Conservation (phyloP, 2,888 invertebrate species). For the Brenthis daphne region DNA sequence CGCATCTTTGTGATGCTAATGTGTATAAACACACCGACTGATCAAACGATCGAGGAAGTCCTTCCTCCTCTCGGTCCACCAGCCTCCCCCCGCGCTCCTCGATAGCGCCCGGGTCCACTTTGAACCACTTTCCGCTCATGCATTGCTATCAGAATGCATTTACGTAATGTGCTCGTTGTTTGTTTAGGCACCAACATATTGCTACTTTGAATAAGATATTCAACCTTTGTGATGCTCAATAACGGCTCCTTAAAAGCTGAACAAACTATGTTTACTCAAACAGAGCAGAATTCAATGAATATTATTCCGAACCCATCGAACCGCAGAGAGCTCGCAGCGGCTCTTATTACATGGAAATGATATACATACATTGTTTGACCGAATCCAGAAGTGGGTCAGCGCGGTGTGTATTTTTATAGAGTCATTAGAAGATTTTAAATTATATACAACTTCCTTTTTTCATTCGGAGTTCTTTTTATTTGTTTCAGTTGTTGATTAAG, state of each 20-base stretch:
- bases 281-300: slow-evolving; percentile 31
- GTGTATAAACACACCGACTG: slow-evolving; percentile 53
- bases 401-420: background rate
- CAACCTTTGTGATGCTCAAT: slow-evolving; percentile 52
- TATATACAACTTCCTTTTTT: background rate
- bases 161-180: slow-evolving; percentile 61
- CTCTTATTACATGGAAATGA: slow-evolving; percentile 33
- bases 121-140: slow-evolving; percentile 48
- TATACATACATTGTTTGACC: slow-evolving; percentile 16
- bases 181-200: slow-evolving; percentile 71
- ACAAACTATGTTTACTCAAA: slow-evolving; percentile 47
- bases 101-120: slow-evolving; percentile 31
- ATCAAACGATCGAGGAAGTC: slow-evolving; percentile 50
- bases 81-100: slow-evolving; percentile 26
- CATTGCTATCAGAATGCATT: slow-evolving; percentile 58
- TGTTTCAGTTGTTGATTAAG: background rate
- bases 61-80: slow-evolving; percentile 28
- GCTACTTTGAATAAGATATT: slow-evolving; percentile 75
- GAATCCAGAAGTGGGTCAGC: slow-evolving; percentile 9
- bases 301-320: slow-evolving; percentile 20
- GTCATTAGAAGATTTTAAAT: background rate
- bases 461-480: background rate
- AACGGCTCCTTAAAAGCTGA: slow-evolving; percentile 39
- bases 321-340: background rate
- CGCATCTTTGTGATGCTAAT: slow-evolving; percentile 67